A percentile compares a stretch with the other conserved stretches of the same genome.
Conservation (phyloP, 2,113 vertebrate species). For the Carollia perspicillata region DNA sequence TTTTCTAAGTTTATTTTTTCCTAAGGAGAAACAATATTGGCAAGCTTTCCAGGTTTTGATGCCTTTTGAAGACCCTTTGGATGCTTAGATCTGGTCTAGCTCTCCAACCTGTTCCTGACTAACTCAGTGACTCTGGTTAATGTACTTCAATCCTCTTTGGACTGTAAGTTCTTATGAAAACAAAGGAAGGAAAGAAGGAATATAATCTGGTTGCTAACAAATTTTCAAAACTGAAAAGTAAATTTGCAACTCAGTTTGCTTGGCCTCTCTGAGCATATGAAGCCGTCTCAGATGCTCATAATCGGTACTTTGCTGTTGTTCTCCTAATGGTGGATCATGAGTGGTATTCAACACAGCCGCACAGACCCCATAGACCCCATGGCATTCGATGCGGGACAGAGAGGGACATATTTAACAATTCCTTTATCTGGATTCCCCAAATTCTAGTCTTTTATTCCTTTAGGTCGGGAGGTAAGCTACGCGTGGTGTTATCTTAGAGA, state of each 20-base stretch:
- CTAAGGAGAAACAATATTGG: neutral
- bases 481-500: neutral
- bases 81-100: neutral
- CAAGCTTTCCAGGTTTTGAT: neutral
- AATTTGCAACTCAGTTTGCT: neutral
- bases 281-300: neutral
- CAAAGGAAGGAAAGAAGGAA: neutral
- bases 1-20: neutral
- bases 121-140: neutral
- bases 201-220: neutral
- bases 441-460: neutral
- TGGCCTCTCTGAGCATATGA: neutral
- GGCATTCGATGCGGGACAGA: neutral
- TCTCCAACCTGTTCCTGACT: neutral
- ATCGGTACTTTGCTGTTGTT: neutral
- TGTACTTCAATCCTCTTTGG: neutral
- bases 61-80: neutral
- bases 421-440: neutral
- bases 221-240: neutral
- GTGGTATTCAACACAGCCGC: neutral
- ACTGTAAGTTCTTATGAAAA: neutral
- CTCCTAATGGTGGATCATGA: neutral
- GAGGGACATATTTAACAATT: neutral
- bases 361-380: neutral
- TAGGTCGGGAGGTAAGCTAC: neutral